A percentile compares a stretch with the other conserved stretches of the same genome.
These are phyloP conservation scores for Drosophila erecta DNA, from an alignment of 1,140 invertebrate species.

Conservation along the genomic window DNA sequence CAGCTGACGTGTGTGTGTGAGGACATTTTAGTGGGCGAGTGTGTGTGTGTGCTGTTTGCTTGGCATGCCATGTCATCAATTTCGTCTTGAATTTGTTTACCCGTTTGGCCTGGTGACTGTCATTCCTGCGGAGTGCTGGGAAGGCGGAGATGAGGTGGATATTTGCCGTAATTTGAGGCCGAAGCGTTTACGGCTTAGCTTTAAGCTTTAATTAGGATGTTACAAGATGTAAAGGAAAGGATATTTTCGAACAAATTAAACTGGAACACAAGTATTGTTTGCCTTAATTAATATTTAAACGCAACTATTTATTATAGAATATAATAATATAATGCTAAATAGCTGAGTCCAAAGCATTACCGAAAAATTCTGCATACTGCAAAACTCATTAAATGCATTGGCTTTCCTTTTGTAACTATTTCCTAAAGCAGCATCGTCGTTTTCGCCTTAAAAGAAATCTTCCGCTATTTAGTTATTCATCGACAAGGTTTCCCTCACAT, in stretches of 20 bases:
- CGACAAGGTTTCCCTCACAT: not conserved
- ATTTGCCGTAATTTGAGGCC: slow-evolving; percentile 63
- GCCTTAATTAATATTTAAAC: not conserved
- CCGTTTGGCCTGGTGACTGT: slow-evolving; percentile 61
- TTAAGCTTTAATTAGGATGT: slow-evolving; percentile 2
- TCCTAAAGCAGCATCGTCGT: too few relatives aligned
- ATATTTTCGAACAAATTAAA: not conserved
- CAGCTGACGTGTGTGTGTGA: slow-evolving; percentile 42
- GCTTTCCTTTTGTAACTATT: too few relatives aligned
- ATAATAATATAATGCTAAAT: not conserved
- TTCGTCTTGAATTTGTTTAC: slow-evolving; percentile 81
- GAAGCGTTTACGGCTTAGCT: slow-evolving; percentile 37
- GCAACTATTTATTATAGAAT: too few relatives aligned
- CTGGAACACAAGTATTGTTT: not conserved
- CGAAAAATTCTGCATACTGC: too few relatives aligned
- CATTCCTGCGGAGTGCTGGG: slow-evolving; percentile 13
- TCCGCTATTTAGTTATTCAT: too few relatives aligned
- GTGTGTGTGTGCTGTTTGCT: slow-evolving; percentile 34
- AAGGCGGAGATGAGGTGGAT: slow-evolving; percentile 16
- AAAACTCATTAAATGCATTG: too few relatives aligned
- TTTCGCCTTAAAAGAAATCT: too few relatives aligned
- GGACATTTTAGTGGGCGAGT: slow-evolving; percentile 25
- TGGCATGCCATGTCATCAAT: slow-evolving; percentile 72
- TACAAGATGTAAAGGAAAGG: not conserved
- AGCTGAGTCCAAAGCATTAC: too few relatives aligned